Conservation (phyloP, 2,888 invertebrate genomes). For the Dermolepida albohirtum region DNA sequence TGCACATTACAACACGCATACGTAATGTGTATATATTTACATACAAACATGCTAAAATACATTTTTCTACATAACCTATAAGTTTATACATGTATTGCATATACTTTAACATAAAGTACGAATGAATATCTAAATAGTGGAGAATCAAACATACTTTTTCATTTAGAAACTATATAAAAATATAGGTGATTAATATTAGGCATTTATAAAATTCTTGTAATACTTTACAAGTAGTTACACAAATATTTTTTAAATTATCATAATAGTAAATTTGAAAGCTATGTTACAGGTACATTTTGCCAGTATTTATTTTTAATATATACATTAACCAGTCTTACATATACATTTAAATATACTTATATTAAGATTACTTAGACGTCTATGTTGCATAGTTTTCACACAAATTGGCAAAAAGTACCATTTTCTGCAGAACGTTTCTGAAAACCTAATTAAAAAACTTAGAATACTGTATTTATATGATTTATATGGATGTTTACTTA, state of each 20-base stretch:
- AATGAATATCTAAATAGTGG: slow-evolving; percentile 14
- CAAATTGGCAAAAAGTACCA: slow-evolving; percentile 26
- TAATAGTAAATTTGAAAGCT: slow-evolving; percentile 8
- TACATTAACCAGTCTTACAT: slow-evolving; percentile 26
- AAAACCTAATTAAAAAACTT: too few relatives aligned
- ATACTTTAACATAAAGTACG: slow-evolving; percentile 46
- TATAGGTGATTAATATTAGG: slow-evolving; percentile 20
- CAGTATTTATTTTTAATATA: slow-evolving; percentile 2
- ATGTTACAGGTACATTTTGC: slow-evolving; percentile 26
- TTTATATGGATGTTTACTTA: too few relatives aligned
- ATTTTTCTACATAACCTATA: slow-evolving; percentile 13
- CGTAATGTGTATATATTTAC: slow-evolving; percentile 24
- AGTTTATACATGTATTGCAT: slow-evolving; percentile 25
- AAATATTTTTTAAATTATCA: slow-evolving; percentile 7
- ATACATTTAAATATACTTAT: not conserved
- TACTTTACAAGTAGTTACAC: slow-evolving; percentile 5
- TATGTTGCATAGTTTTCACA: too few relatives aligned
- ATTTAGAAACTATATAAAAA: slow-evolving; percentile 24
- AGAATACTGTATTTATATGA: not conserved
- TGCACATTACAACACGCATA: slow-evolving; percentile 1
- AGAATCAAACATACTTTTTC: slow-evolving; percentile 13
- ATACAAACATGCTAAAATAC: slow-evolving; percentile 38
- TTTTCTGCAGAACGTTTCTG: not conserved
- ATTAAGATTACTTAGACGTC: too few relatives aligned
- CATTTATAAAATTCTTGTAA: slow-evolving; percentile 11